A percentile compares a stretch with the other conserved stretches of the same genome.
These are phyloP conservation scores for Phyto melanocephala DNA, from an alignment of 2,888 invertebrate species.

Conservation along the genomic window DNA sequence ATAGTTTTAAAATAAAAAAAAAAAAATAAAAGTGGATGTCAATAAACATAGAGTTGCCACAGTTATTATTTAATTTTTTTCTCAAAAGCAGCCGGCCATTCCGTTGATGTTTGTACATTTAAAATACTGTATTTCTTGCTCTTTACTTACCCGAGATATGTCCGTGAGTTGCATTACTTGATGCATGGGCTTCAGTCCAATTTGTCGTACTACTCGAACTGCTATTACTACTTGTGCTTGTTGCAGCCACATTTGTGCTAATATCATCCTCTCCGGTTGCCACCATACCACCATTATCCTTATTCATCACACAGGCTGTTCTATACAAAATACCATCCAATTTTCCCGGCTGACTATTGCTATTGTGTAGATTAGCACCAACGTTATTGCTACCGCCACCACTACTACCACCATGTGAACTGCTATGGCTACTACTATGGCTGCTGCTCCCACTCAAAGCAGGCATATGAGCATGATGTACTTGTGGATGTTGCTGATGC, in stretches of 20 bases:
- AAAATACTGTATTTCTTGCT: too few species aligned
- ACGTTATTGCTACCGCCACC: constrained; percentile 51
- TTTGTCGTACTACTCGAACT: constrained; percentile 51
- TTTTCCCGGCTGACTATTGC: constrained; percentile 75
- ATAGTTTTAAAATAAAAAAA: too few species aligned
- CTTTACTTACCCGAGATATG: constrained; percentile 74
- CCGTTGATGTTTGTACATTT: too few species aligned
- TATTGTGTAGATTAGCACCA: constrained; percentile 73
- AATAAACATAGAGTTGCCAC: too few species aligned
- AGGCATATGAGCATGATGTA: constrained; percentile 65
- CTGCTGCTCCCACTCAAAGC: constrained; percentile 56
- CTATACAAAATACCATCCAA: constrained; percentile 77
- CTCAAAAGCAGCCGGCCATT: not conserved
- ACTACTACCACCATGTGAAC: constrained; percentile 65
- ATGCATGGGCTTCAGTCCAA: constrained; percentile 59
- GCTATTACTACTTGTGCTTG: constrained; percentile 67
- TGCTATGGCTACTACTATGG: constrained; percentile 59
- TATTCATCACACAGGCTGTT: constrained; percentile 77
- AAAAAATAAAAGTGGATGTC: too few species aligned
- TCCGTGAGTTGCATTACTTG: constrained; percentile 69
- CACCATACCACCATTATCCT: constrained; percentile 68
- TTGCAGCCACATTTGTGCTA: constrained; percentile 69
- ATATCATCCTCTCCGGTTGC: constrained; percentile 74
- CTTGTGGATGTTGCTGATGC: constrained; percentile 49
- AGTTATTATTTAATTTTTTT: too few species aligned